Percentiles rank a stretch among this genome's conserved stretches.
Evolutionary conservation across 2,888 invertebrate genomes (phyloP).

Genomic region (Listrodromus nycthemerus): DNA sequence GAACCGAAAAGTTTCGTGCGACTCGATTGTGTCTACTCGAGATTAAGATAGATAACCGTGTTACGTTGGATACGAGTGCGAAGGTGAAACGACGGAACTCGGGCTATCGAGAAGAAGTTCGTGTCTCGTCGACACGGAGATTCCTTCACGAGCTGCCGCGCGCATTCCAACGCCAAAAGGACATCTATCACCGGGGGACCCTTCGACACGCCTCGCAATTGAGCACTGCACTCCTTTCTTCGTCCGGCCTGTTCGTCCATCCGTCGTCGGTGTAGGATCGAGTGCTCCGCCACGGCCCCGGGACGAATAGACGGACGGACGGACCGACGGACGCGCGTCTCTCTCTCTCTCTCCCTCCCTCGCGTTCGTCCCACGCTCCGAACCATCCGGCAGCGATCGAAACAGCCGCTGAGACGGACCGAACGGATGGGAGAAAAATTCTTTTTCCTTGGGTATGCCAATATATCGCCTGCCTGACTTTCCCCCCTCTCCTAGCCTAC

Average conservation of each 20-base stretch:
- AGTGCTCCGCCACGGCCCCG: constrained; percentile 39
- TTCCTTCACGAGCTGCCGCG: constrained; percentile 70
- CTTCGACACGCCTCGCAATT: constrained; percentile 77
- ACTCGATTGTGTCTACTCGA: constrained; percentile 53
- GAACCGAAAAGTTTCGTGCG: constrained; percentile 4
- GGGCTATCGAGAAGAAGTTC: constrained; percentile 56
- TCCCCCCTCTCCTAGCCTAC: constrained; percentile 62
- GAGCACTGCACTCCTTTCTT: constrained; percentile 75
- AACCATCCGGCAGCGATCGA: constrained; percentile 36
- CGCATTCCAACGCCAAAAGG: constrained; percentile 80
- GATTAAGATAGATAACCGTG: constrained; percentile 54
- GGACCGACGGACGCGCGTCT: constrained; percentile 69
- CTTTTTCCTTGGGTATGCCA: constrained; percentile 84
- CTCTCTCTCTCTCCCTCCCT: neutral
- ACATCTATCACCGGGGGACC: constrained; percentile 81
- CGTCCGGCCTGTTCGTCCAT: constrained; percentile 41
- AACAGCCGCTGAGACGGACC: constrained; percentile 53
- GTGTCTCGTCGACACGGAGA: constrained; percentile 61
- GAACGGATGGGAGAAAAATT: constrained; percentile 79
- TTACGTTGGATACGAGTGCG: constrained; percentile 16
- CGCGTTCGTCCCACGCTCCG: constrained; percentile 33
- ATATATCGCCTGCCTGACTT: constrained; percentile 81
- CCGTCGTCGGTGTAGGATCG: constrained; percentile 41
- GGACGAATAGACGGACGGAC: constrained; percentile 73
- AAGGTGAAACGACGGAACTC: constrained; percentile 5